phyloP scores from a whole-genome alignment of 2,113 vertebrate genomes.

The Myotis brandtii region DNA sequence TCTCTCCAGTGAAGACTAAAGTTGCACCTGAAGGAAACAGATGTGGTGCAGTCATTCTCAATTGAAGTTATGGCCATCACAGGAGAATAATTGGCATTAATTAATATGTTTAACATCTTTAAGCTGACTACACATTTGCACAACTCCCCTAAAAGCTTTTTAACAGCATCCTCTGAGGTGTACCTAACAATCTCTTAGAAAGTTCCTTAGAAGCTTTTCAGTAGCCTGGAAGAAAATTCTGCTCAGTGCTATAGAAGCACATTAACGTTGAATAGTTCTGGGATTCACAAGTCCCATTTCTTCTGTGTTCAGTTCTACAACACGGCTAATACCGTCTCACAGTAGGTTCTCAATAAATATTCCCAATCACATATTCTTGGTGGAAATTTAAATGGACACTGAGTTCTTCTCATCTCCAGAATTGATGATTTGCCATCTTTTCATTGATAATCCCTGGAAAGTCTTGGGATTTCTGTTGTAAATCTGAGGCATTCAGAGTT shows the following conservation, averaged over 20 bases:
- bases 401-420: slow-evolving; percentile 38
- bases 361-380: not conserved
- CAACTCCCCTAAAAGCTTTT: slow-evolving; percentile 47
- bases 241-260: not conserved
- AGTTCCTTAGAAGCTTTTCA: slow-evolving; percentile 35
- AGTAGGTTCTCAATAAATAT: slow-evolving; percentile 44
- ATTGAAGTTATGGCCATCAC: not conserved
- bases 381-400: slow-evolving; percentile 33
- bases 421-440: slow-evolving; percentile 42
- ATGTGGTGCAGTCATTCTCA: slow-evolving; percentile 39
- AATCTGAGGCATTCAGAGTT: slow-evolving; percentile 61
- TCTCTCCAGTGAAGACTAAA: slow-evolving; percentile 14
- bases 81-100: slow-evolving; percentile 56
- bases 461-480: slow-evolving; percentile 36
- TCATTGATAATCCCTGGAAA: slow-evolving; percentile 51
- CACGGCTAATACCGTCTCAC: not conserved
- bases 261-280: not conserved
- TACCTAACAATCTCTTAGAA: slow-evolving; percentile 38
- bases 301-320: not conserved
- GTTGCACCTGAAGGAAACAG: slow-evolving; percentile 24
- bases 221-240: slow-evolving; percentile 9
- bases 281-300: not conserved
- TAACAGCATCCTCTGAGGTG: slow-evolving; percentile 33
- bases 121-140: slow-evolving; percentile 57
- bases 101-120: slow-evolving; percentile 59